These are phyloP conservation scores for Sphaerophoria rueppellii DNA, from an alignment of 2,888 invertebrate genomes.

Conservation along the genomic window DNA sequence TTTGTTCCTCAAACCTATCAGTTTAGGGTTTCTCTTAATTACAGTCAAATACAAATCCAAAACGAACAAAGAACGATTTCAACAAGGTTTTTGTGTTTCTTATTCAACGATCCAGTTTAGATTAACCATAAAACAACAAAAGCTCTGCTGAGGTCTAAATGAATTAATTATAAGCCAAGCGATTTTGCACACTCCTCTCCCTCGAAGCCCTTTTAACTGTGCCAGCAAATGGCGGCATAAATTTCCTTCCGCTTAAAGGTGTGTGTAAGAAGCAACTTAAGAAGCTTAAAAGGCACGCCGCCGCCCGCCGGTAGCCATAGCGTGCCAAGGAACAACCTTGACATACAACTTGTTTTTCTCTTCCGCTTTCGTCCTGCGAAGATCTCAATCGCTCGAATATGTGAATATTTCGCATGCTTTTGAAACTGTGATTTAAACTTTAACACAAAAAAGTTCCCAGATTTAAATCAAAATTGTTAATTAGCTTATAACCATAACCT, in stretches of 20 bases:
- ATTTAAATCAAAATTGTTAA: constrained; percentile 44
- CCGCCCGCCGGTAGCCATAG: not conserved
- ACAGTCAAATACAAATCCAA: not conserved
- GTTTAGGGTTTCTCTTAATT: not conserved
- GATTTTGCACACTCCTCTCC: not conserved
- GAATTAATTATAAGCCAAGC: constrained; percentile 60
- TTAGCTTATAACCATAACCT: constrained; percentile 29
- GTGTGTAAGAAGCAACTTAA: constrained; percentile 15
- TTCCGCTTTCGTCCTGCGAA: constrained; percentile 39
- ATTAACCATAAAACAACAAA: constrained; percentile 43
- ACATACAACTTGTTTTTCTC: constrained; percentile 16
- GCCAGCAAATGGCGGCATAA: constrained; percentile 40
- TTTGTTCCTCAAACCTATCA: constrained; percentile 27
- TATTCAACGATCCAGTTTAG: constrained; percentile 40
- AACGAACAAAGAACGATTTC: not conserved
- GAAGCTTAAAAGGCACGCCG: not conserved
- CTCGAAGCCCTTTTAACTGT: not conserved
- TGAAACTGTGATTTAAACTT: constrained; percentile 3
- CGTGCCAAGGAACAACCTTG: constrained; percentile 66
- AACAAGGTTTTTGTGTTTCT: constrained; percentile 1
- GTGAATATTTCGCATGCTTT: constrained; percentile 29
- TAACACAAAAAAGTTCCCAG: not conserved
- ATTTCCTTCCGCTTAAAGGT: constrained; percentile 66
- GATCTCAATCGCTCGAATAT: constrained; percentile 49
- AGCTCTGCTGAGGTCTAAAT: constrained; percentile 14